Evolutionary conservation across 1,140 invertebrate species (phyloP).

Genomic region (Chrysopa pallens): DNA sequence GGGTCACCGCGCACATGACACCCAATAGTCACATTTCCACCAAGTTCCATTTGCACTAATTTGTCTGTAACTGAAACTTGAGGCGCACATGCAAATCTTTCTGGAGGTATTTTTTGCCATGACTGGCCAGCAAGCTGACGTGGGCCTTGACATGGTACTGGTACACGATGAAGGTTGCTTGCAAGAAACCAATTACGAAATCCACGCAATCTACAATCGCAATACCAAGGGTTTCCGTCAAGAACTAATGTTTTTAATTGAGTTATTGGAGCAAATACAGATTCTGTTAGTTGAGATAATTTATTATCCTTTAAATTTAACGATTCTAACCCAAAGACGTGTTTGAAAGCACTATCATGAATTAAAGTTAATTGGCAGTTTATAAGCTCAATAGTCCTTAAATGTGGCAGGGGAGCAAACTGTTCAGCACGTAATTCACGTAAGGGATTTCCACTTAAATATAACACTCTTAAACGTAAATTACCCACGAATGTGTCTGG

Average conservation of each 20-base stretch:
- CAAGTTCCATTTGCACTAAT: slow-evolving; percentile 46
- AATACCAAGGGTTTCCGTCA: slow-evolving; percentile 76
- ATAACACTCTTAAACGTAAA: slow-evolving; percentile 45
- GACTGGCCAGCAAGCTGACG: slow-evolving; percentile 31
- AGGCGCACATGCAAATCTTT: slow-evolving; percentile 58
- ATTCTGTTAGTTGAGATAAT: slow-evolving; percentile 41
- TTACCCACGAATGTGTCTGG: slow-evolving; percentile 58
- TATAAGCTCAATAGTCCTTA: slow-evolving; percentile 54
- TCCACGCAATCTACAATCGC: slow-evolving; percentile 66
- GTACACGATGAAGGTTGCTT: slow-evolving; percentile 45
- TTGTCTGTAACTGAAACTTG: slow-evolving; percentile 37
- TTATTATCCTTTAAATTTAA: slow-evolving; percentile 51
- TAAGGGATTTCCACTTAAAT: slow-evolving; percentile 54
- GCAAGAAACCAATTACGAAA: slow-evolving; percentile 65
- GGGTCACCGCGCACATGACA: slow-evolving; percentile 69
- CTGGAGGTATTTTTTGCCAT: slow-evolving; percentile 45
- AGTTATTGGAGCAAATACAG: slow-evolving; percentile 41
- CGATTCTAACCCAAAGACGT: slow-evolving; percentile 45
- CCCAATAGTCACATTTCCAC: slow-evolving; percentile 58
- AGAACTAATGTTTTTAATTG: slow-evolving; percentile 59
- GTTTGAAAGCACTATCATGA: slow-evolving; percentile 48
- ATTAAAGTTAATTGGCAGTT: slow-evolving; percentile 54
- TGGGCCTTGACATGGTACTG: slow-evolving; percentile 42
- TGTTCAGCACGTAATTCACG: slow-evolving; percentile 36
- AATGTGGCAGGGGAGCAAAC: slow-evolving; percentile 51